phyloP scores from a whole-genome alignment of 2,797 vertebrate genomes.

The Sitta carolinensis region DNA sequence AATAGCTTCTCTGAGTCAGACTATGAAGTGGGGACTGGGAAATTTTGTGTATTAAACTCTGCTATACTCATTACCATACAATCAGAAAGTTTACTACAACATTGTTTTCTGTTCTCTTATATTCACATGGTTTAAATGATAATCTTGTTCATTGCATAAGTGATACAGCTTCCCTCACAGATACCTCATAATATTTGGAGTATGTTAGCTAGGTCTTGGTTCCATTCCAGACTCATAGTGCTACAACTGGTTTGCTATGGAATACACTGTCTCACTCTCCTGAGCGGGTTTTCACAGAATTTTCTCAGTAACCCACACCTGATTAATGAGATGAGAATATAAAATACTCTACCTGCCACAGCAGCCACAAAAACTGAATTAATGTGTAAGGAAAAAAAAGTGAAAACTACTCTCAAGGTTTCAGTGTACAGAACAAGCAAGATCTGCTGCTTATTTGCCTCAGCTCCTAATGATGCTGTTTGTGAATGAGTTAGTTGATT shows the following conservation, averaged over 20 bases:
- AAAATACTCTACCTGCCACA: slow-evolving; percentile 73
- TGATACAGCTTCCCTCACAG: neutral
- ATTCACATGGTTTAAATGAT: neutral
- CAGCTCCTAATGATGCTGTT: slow-evolving; percentile 58
- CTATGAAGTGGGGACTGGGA: neutral
- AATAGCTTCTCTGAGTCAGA: neutral
- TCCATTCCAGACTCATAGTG: slow-evolving; percentile 25
- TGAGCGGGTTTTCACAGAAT: slow-evolving; percentile 72
- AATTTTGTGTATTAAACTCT: neutral
- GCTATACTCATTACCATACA: neutral
- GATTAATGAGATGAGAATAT: slow-evolving; percentile 78
- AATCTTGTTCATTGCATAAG: neutral
- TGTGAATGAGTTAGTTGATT: slow-evolving; percentile 42
- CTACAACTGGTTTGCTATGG: slow-evolving; percentile 61
- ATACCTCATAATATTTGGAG: slow-evolving; percentile 16
- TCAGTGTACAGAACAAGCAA: slow-evolving; percentile 28
- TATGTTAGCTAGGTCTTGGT: slow-evolving; percentile 36
- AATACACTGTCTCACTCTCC: slow-evolving; percentile 58
- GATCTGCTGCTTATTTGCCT: slow-evolving; percentile 58
- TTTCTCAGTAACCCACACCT: slow-evolving; percentile 67
- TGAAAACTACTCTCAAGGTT: slow-evolving; percentile 16
- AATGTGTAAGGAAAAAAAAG: slow-evolving; percentile 48
- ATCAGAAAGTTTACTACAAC: neutral
- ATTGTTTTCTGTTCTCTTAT: neutral
- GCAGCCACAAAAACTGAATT: slow-evolving; percentile 69